Conservation (phyloP, 2,888 invertebrate species). For the Poecilus cupreus region DNA sequence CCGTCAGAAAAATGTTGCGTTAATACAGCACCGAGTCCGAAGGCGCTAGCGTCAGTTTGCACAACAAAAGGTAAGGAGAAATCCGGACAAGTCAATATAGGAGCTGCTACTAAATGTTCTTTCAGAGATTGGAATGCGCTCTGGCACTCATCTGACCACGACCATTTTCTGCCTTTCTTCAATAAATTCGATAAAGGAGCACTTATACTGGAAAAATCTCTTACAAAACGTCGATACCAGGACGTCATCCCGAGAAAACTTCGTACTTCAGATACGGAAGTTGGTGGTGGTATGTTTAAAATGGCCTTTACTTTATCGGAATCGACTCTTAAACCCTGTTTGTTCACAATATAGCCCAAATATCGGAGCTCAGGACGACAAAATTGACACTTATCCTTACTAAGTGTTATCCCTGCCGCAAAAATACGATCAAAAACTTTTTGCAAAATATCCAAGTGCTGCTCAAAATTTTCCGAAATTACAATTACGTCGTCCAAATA, state of each 20-base stretch:
- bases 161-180: background rate
- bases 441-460: background rate
- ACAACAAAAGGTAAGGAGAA: conserved; percentile 57
- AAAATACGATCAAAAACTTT: background rate
- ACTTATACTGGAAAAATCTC: background rate
- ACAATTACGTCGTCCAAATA: conserved; percentile 25
- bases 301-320: conserved; percentile 60
- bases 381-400: background rate
- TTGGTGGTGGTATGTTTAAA: conserved; percentile 56
- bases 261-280: conserved; percentile 52
- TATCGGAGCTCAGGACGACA: conserved; percentile 61
- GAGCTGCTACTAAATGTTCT: background rate
- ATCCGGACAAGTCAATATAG: conserved; percentile 11
- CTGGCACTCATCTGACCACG: background rate
- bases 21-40: conserved; percentile 61
- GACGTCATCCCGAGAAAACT: conserved; percentile 60
- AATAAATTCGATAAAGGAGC: background rate
- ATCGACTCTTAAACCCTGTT: conserved; percentile 61
- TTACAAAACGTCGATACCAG: conserved; percentile 53
- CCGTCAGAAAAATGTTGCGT: conserved; percentile 58
- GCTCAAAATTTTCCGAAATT: background rate
- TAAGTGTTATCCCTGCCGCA: background rate
- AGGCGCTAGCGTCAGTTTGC: conserved; percentile 61
- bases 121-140: background rate
- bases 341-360: conserved; percentile 65